A percentile compares a stretch with the other conserved stretches of the same genome.
These are phyloP conservation scores for Selenia dentaria DNA, from an alignment of 2,888 invertebrate genomes.

Conservation along the genomic window DNA sequence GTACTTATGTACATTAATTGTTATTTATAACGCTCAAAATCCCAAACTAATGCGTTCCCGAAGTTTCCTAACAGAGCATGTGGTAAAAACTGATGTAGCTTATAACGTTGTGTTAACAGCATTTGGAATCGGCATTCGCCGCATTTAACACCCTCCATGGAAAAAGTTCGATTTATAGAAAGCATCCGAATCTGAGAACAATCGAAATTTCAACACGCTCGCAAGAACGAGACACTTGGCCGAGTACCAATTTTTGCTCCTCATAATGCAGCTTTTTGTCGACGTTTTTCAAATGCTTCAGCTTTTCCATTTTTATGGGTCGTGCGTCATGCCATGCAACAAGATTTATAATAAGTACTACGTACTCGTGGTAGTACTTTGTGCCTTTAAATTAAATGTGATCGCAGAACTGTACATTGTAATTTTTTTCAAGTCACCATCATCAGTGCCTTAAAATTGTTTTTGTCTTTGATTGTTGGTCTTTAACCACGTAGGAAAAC, in stretches of 20 bases:
- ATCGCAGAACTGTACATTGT: too few relatives aligned
- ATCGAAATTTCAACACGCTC: conserved; percentile 69
- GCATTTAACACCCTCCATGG: conserved; percentile 62
- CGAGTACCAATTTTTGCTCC: conserved; percentile 28
- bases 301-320: too few relatives aligned
- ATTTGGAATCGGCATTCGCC: conserved; percentile 56
- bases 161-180: conserved; percentile 49
- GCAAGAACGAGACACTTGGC: conserved; percentile 27
- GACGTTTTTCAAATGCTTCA: conserved; percentile 29
- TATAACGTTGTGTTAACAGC: conserved; percentile 38
- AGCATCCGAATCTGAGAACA: conserved; percentile 65
- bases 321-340: too few relatives aligned
- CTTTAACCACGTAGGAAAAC: too few relatives aligned
- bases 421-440: too few relatives aligned
- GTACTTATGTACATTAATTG: too few relatives aligned
- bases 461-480: too few relatives aligned
- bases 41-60: neutral
- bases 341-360: too few relatives aligned
- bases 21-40: too few relatives aligned
- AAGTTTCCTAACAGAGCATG: conserved; percentile 26
- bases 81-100: conserved; percentile 34
- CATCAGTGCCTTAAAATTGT: too few relatives aligned
- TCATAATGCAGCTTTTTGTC: conserved; percentile 27
- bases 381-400: too few relatives aligned
- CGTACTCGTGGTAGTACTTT: too few relatives aligned